Conservation (phyloP, 2,113 vertebrate species). For the Podiceps cristatus region DNA sequence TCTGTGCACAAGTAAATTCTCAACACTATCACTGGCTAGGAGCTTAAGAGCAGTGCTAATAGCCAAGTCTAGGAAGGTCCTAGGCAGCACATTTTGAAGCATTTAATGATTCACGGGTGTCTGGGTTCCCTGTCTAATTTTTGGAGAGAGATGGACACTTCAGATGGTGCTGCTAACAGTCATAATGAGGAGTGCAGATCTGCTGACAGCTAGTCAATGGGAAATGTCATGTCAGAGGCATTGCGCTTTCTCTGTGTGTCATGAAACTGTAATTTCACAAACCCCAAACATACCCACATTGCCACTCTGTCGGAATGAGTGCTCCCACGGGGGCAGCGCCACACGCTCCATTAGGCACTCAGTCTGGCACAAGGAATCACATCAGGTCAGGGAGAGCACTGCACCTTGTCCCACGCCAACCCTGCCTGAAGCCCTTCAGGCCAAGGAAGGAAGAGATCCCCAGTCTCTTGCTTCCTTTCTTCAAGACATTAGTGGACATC, state of each 20-base stretch:
- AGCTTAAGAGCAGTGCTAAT: background rate
- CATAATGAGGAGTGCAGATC: fast-evolving
- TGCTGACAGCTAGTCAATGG: background rate
- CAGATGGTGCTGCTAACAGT: background rate
- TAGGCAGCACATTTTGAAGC: background rate
- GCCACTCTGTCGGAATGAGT: background rate
- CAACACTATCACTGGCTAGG: background rate
- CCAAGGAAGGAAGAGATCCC: background rate
- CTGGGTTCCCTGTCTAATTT: background rate
- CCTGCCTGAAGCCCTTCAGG: background rate
- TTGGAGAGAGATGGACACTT: background rate
- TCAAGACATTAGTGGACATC: background rate
- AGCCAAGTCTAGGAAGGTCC: background rate
- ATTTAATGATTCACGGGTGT: background rate
- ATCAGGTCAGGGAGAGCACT: background rate
- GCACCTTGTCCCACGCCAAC: fast-evolving
- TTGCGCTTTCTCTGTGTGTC: background rate
- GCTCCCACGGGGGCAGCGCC: background rate
- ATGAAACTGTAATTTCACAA: background rate
- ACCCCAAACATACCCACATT: fast-evolving
- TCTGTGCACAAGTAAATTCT: background rate
- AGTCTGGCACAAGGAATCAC: background rate
- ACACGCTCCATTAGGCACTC: fast-evolving
- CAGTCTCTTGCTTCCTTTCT: background rate
- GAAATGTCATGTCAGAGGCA: background rate